phyloP scores from a whole-genome alignment of 2,113 vertebrate genomes.

The Terrapene triunguis region DNA sequence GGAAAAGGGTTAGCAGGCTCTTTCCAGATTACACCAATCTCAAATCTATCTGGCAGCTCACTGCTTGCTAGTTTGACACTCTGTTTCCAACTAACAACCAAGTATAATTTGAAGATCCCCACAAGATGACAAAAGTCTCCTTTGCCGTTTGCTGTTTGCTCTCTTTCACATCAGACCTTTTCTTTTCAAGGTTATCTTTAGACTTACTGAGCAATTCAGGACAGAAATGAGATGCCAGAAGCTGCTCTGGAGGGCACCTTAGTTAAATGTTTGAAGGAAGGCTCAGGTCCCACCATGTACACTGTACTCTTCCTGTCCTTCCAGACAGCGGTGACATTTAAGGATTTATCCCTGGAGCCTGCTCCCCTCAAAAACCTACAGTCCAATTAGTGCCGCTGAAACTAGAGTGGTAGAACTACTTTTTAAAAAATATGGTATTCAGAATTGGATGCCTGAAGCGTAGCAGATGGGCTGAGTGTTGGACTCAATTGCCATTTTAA shows the following conservation, averaged over 20 bases:
- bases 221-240: slow-evolving; percentile 1
- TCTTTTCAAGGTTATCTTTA: slow-evolving; percentile 63
- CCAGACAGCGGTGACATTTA: slow-evolving; percentile 36
- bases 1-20: slow-evolving; percentile 1
- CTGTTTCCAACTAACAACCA: background rate
- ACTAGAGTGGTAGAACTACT: slow-evolving; percentile 13
- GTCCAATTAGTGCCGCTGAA: slow-evolving; percentile 48
- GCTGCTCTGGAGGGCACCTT: background rate
- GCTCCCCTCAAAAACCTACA: slow-evolving; percentile 18
- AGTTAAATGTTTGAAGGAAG: background rate
- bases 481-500: background rate
- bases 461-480: slow-evolving; percentile 20
- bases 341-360: slow-evolving; percentile 24
- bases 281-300: background rate
- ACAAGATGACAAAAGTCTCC: background rate
- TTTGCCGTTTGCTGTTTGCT: slow-evolving; percentile 43
- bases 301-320: background rate
- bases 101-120: background rate
- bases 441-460: slow-evolving; percentile 14
- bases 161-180: slow-evolving; percentile 37
- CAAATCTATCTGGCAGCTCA: slow-evolving; percentile 10
- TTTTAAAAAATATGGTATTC: background rate
- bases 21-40: slow-evolving; percentile 10
- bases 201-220: slow-evolving; percentile 28
- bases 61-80: rapidly evolving